Evolutionary conservation across 2,888 invertebrate species (phyloP).

Genomic region (Nymphalis polychloros): DNA sequence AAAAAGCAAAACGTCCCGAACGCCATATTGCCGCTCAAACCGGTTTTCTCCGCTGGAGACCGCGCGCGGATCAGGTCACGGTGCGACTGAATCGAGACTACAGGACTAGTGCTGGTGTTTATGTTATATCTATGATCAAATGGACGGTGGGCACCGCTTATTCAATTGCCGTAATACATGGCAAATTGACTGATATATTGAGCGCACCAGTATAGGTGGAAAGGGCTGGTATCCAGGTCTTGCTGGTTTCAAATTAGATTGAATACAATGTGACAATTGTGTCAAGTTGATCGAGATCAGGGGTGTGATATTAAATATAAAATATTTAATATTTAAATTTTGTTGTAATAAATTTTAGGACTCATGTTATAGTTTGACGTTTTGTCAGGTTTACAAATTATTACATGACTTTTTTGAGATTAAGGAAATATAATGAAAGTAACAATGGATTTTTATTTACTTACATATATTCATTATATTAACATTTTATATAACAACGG

Average conservation of each 20-base stretch:
- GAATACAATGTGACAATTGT: not conserved
- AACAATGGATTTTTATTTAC: too few species aligned
- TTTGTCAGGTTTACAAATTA: too few species aligned
- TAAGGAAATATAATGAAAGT: too few species aligned
- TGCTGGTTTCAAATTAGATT: constrained; percentile 3
- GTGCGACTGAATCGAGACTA: constrained; percentile 43
- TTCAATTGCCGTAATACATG: constrained; percentile 68
- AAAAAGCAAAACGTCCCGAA: constrained; percentile 61
- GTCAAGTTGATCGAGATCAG: constrained; percentile 1
- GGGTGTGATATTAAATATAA: not conserved
- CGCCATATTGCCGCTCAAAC: constrained; percentile 59
- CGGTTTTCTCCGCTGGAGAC: constrained; percentile 55
- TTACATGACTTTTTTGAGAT: too few species aligned
- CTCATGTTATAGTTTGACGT: too few species aligned
- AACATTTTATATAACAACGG: too few species aligned
- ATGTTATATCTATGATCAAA: constrained; percentile 46
- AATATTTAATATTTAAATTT: not conserved
- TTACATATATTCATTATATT: too few species aligned
- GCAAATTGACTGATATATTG: constrained; percentile 55
- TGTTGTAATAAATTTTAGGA: too few species aligned
- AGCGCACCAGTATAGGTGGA: constrained; percentile 18
- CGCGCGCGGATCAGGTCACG: constrained; percentile 48
- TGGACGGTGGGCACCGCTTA: constrained; percentile 52
- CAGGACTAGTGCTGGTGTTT: constrained; percentile 32
- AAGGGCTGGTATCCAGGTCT: constrained; percentile 24